A percentile compares a stretch with the other conserved stretches of the same genome.
Conservation (phyloP, 2,797 vertebrate species). For the Melanotaenia maccullochi region DNA sequence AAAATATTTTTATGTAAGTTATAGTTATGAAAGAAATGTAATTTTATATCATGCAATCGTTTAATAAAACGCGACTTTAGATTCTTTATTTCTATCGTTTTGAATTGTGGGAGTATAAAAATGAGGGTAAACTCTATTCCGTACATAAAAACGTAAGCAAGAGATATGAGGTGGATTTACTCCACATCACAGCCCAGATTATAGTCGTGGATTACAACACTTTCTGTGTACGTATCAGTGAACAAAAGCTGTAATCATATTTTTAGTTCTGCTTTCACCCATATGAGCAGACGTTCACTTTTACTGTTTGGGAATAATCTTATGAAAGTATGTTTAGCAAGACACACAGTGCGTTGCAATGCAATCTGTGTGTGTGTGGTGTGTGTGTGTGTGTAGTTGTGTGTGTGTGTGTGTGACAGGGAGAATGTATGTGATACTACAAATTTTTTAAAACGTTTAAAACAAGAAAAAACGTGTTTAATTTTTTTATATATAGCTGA, state of each 20-base stretch:
- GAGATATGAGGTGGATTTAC: slow-evolving; percentile 55
- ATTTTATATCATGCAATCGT: neutral
- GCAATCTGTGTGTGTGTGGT: neutral
- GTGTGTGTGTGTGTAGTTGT: neutral
- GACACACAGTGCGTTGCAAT: slow-evolving; percentile 11
- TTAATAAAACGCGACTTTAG: neutral
- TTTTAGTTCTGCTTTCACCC: slow-evolving; percentile 16
- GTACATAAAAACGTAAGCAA: slow-evolving; percentile 25
- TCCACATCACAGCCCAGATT: slow-evolving; percentile 53
- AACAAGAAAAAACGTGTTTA: slow-evolving; percentile 12
- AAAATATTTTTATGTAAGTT: neutral
- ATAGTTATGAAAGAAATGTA: neutral
- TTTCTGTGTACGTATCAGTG: slow-evolving; percentile 25
- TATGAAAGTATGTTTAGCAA: slow-evolving; percentile 11
- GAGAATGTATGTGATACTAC: slow-evolving; percentile 8
- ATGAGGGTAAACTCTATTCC: slow-evolving; percentile 12
- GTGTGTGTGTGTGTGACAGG: neutral
- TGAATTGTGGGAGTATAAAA: slow-evolving; percentile 8
- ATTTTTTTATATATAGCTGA: neutral
- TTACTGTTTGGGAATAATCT: slow-evolving; percentile 9
- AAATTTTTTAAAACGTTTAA: slow-evolving; percentile 28
- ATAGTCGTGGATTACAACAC: slow-evolving; percentile 61
- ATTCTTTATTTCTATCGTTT: slow-evolving; percentile 7
- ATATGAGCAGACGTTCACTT: neutral
- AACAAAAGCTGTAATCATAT: slow-evolving; percentile 31